Evolutionary conservation across 2,888 invertebrate genomes (phyloP).

Genomic region (Pyrrhosoma nymphula): DNA sequence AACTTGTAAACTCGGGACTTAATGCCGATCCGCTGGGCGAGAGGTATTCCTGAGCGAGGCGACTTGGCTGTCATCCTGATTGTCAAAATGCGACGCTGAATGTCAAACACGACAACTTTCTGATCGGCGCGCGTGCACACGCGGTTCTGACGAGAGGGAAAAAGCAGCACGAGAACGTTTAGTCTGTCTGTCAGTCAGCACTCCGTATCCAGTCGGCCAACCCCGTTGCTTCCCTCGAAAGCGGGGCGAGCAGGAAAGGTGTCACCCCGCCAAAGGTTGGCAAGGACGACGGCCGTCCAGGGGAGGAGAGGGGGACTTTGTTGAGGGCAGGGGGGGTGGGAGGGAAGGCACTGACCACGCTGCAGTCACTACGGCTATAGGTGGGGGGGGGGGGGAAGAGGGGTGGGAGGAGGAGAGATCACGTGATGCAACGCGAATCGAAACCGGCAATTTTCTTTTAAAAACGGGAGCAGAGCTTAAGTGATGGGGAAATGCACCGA

Average conservation of each 20-base stretch:
- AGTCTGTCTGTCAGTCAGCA: too few species aligned
- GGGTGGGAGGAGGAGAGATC: background rate
- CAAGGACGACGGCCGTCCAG: background rate
- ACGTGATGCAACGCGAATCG: background rate
- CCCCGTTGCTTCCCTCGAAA: background rate
- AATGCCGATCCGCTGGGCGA: background rate
- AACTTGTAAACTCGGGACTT: background rate
- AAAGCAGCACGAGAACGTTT: background rate
- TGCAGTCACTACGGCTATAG: too few species aligned
- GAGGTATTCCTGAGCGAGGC: background rate
- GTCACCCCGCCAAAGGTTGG: background rate
- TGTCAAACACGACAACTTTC: background rate
- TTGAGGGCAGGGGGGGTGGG: background rate
- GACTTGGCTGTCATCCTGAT: background rate
- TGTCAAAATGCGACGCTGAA: background rate
- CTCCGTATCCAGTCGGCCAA: background rate
- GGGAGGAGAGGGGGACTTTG: background rate
- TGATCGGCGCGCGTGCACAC: background rate
- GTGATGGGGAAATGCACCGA: too few species aligned
- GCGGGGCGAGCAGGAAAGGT: background rate
- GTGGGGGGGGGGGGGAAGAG: too few species aligned
- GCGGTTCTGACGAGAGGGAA: background rate
- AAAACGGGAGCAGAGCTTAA: background rate
- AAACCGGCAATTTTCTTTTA: background rate
- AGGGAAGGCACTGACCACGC: background rate